A percentile compares a stretch with the other conserved stretches of the same genome.
These are phyloP conservation scores for Tringa solitaria DNA, from an alignment of 2,113 vertebrate species.

Conservation along the genomic window DNA sequence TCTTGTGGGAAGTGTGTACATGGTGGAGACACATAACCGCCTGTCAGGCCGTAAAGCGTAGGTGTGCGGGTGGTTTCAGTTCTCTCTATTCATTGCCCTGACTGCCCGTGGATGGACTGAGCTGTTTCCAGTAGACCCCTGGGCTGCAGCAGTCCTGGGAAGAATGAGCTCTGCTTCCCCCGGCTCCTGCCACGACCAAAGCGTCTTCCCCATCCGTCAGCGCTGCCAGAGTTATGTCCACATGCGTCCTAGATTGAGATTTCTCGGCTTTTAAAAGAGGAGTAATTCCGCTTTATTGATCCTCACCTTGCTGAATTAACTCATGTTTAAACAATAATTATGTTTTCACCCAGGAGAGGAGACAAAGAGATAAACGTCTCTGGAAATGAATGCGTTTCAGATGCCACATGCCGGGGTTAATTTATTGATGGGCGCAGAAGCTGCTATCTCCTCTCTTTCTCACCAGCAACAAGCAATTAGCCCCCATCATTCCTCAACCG, in stretches of 20 bases:
- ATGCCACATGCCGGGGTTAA: slow-evolving; percentile 7
- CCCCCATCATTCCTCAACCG: slow-evolving; percentile 9
- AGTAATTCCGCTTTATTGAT: slow-evolving; percentile 62
- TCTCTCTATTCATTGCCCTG: background rate
- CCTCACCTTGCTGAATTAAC: slow-evolving; percentile 66
- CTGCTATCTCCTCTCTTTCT: slow-evolving; percentile 9
- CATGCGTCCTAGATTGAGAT: background rate
- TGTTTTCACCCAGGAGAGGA: slow-evolving; percentile 54
- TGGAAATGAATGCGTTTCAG: slow-evolving; percentile 56
- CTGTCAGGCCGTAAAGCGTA: background rate
- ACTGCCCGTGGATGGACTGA: background rate
- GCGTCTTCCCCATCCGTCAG: background rate
- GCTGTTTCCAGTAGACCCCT: background rate
- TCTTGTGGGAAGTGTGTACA: background rate
- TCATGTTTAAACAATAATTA: slow-evolving; percentile 71
- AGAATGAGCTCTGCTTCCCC: background rate
- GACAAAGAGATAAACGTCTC: slow-evolving; percentile 51
- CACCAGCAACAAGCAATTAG: slow-evolving; percentile 58
- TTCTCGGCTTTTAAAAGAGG: slow-evolving; percentile 46
- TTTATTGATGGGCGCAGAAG: slow-evolving; percentile 36
- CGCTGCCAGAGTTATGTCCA: background rate
- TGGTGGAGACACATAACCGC: background rate
- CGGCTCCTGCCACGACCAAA: background rate
- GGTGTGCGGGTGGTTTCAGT: background rate
- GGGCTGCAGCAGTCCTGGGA: background rate